These are phyloP conservation scores for Alosa sapidissima DNA, from an alignment of 2,797 vertebrate species.

Conservation along the genomic window DNA sequence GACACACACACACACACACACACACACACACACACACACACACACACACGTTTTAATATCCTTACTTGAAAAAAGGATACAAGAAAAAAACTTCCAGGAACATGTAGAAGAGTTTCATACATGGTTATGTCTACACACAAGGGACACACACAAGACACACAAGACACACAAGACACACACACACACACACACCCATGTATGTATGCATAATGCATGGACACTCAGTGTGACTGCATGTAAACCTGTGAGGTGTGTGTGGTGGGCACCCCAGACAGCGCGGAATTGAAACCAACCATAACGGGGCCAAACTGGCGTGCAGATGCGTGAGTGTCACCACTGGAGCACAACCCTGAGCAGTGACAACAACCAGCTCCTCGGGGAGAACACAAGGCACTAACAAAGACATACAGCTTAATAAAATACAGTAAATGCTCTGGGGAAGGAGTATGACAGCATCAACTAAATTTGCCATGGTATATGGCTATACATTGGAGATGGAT, in stretches of 20 bases:
- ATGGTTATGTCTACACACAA: constrained; percentile 26
- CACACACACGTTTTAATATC: background rate
- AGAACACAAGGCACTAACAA: background rate
- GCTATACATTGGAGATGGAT: background rate
- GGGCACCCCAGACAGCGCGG: background rate
- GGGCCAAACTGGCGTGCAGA: background rate
- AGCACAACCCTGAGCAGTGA: background rate
- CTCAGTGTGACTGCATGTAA: background rate
- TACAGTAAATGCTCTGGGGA: background rate
- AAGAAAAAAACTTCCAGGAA: background rate
- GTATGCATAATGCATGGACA: constrained; percentile 8
- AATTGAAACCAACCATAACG: background rate
- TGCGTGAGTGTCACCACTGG: background rate
- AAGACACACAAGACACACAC: background rate
- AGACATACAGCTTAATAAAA: background rate
- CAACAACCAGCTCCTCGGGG: background rate
- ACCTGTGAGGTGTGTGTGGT: constrained; percentile 1
- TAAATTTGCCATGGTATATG: background rate
- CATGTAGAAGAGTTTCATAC: constrained; percentile 15
- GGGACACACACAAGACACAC: background rate
- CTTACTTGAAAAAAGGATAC: background rate
- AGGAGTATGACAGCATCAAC: background rate
- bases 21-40: background rate
- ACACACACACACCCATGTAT: constrained; percentile 31
- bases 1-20: background rate